Evolutionary conservation across 2,797 vertebrate species (phyloP).

Genomic region (Ispidina picta): DNA sequence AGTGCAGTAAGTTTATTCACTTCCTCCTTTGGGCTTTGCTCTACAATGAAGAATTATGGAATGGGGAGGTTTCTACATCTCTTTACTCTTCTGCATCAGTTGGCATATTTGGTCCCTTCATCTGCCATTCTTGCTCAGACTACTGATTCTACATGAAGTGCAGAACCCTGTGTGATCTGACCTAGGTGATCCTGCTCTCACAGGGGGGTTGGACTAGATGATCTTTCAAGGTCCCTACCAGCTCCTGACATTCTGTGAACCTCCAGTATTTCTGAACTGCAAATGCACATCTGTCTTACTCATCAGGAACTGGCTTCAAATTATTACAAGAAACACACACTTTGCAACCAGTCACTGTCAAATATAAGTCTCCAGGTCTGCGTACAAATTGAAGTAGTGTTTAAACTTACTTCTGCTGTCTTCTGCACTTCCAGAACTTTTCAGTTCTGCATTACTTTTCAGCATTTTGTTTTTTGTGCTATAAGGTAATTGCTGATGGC

Average conservation of each 20-base stretch:
- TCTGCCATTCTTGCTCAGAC: neutral
- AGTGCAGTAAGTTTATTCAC: neutral
- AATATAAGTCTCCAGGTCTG: neutral
- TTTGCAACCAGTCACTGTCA: neutral
- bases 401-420: neutral
- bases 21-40: neutral
- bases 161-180: neutral
- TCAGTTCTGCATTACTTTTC: neutral
- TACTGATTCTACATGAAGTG: neutral
- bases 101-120: neutral
- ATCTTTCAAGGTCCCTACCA: no score
- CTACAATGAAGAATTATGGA: neutral
- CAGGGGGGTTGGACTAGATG: no score
- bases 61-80: neutral
- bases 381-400: fast-evolving
- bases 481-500: neutral
- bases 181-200: no score
- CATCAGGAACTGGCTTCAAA: neutral
- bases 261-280: neutral
- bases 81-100: neutral
- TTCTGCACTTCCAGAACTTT: neutral
- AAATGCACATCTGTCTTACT: neutral
- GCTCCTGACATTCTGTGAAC: no score
- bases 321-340: neutral
- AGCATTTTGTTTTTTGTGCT: neutral